phyloP scores from a whole-genome alignment of 23 tunicate genomes.

The Ascidia mentula region DNA sequence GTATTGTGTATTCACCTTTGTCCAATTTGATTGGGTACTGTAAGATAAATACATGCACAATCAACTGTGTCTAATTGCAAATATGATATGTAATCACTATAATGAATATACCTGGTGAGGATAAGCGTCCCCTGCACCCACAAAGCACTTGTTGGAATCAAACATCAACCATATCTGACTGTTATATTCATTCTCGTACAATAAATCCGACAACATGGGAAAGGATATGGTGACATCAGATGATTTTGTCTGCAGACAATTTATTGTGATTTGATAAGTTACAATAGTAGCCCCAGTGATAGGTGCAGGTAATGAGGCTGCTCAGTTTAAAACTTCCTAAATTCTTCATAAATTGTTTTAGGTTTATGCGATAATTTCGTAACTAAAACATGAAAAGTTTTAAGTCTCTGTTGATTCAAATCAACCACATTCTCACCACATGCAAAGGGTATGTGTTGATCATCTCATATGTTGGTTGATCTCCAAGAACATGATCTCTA shows the following conservation, averaged over 20 bases:
- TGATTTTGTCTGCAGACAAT: constrained; percentile 69
- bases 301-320: no score
- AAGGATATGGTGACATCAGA: constrained; percentile 61
- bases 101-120: constrained; percentile 88
- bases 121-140: constrained; percentile 89
- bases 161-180: constrained; percentile 85
- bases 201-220: constrained; percentile 71
- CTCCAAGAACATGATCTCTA: constrained; percentile 61
- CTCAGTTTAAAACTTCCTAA: no score
- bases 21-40: constrained; percentile 57
- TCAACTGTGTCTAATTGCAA: no score
- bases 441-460: constrained; percentile 74
- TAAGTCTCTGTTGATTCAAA: no score
- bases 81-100: no score
- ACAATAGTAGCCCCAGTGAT: no score
- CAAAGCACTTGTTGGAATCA: constrained; percentile 49
- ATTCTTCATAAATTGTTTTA: no score
- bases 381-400: no score
- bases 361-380: no score
- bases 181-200: constrained; percentile 82
- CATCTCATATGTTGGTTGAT: constrained; percentile 67
- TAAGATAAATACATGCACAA: neutral
- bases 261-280: no score
- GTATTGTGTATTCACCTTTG: constrained; percentile 73
- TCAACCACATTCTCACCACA: constrained; percentile 61